Evolutionary conservation across 2,888 invertebrate species (phyloP), one percentile per base, ranked within the genome.

Genomic region (Pherbina coryleti): DNA sequence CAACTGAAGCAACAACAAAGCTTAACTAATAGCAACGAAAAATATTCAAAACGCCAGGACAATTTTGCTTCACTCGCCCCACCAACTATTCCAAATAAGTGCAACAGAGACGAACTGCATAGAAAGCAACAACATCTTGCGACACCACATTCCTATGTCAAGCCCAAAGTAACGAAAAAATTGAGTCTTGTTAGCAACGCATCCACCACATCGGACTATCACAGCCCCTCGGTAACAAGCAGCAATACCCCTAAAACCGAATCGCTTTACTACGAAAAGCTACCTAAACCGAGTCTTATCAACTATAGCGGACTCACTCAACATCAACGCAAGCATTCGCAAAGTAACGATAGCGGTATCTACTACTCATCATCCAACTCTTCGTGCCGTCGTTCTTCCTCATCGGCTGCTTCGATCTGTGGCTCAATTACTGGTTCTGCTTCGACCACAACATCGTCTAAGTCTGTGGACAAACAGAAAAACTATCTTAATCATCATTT

Each of bases 401-500:
- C 87, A 86, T 91, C 84, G 76, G 91, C 80, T 88, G 91, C 85
- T 83, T 91, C 83, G 90, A 81, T 88, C 3, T 86, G 87, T n/a
- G 84, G 82, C 55, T 82, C 84, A 73, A 84, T 82, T 84, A 89
- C 71, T 87, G 90, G 72, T 88, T 90, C 85, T 88, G 89, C 85
- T 89, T 91, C 85, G 82, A 90, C 76, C 76, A 82, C 91, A 81
- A 86, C 86, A 62, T 86, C 89, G 7, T 85, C 83, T 55, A 87
- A 86, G 62, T 88, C 87, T 8, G 60, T 88, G 62, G 87, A 90
- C 76, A 88, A 88, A 60, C 90, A 90, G 78, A 90, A 88, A 60
- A 87, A 89, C 73, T 92, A 92, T 84, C 86, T 92, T 75, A 90
- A 89, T 79, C 90, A 91, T 81, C 92, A 92, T 82, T 86, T 92